phyloP scores from a whole-genome alignment of 1,140 invertebrate genomes.

The Formica selysi region DNA sequence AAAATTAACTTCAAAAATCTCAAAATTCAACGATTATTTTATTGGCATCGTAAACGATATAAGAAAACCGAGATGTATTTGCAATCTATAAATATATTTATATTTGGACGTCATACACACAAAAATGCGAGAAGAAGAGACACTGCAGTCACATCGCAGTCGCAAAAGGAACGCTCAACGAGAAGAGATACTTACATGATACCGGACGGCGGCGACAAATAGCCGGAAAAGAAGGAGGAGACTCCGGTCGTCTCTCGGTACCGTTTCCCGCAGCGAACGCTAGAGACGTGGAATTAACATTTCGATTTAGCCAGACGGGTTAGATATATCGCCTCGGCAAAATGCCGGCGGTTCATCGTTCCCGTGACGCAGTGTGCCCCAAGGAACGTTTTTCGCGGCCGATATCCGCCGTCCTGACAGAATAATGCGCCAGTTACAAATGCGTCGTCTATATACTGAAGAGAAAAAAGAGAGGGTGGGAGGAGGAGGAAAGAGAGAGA shows the following conservation, averaged over 20 bases:
- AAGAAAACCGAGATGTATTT: background rate
- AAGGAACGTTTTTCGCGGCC: constrained; percentile 58
- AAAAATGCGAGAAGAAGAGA: background rate
- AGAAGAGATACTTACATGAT: background rate
- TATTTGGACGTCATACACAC: too few species aligned
- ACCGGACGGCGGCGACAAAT: background rate
- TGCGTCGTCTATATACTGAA: constrained; percentile 39
- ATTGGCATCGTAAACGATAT: background rate
- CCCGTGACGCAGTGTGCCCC: constrained; percentile 58
- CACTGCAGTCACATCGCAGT: background rate
- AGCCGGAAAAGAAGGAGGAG: background rate
- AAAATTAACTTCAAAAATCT: background rate
- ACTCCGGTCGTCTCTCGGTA: background rate
- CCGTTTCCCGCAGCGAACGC: background rate
- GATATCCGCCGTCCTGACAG: constrained; percentile 51
- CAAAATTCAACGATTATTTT: too few species aligned
- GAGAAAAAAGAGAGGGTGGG: too few species aligned
- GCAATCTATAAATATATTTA: background rate
- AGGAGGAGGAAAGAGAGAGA: too few species aligned
- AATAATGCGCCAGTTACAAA: constrained; percentile 60
- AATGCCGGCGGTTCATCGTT: constrained; percentile 46
- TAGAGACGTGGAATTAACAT: constrained; percentile 44
- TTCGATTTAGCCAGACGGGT: constrained; percentile 35
- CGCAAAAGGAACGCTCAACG: too few species aligned
- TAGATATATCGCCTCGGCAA: constrained; percentile 19